A percentile compares a stretch with the other conserved stretches of the same genome.
Conservation (phyloP, 2,113 vertebrate genomes). For the Oncorhynchus nerka region DNA sequence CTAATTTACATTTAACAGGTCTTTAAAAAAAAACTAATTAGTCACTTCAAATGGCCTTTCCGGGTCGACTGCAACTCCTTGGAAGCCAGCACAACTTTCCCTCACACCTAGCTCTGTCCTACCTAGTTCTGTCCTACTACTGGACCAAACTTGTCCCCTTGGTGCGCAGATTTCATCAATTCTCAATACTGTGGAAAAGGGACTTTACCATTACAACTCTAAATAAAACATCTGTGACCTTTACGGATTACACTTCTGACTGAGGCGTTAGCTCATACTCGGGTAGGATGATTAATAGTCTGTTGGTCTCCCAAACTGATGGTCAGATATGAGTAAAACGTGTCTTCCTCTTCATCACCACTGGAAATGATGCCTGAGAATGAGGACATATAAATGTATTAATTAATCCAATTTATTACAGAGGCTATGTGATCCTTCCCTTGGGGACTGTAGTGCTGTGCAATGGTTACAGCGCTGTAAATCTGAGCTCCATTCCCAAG, state of each 20-base stretch:
- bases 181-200: slow-evolving; percentile 35
- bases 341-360: slow-evolving; percentile 32
- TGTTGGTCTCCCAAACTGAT: slow-evolving; percentile 34
- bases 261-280: slow-evolving; percentile 26
- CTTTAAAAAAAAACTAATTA: slow-evolving; percentile 29
- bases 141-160: slow-evolving; percentile 27
- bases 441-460: slow-evolving; percentile 33
- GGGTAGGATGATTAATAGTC: slow-evolving; percentile 28
- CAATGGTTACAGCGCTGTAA: slow-evolving; percentile 41
- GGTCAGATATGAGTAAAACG: slow-evolving; percentile 56
- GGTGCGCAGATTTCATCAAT: slow-evolving; percentile 28
- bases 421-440: slow-evolving; percentile 33
- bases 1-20: slow-evolving; percentile 23
- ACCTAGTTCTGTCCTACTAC: slow-evolving; percentile 30
- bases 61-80: slow-evolving; percentile 33
- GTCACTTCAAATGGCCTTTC: slow-evolving; percentile 42
- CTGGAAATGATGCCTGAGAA: slow-evolving; percentile 44
- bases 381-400: slow-evolving; percentile 53
- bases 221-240: slow-evolving; percentile 4
- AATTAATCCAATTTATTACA: slow-evolving; percentile 57
- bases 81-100: slow-evolving; percentile 42
- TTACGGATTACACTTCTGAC: too few relatives aligned
- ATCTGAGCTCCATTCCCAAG: slow-evolving; percentile 43
- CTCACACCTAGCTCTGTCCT: slow-evolving; percentile 38
- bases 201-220: not conserved